phyloP scores from a whole-genome alignment of 2,888 invertebrate genomes.

The Zeuzera pyrina region DNA sequence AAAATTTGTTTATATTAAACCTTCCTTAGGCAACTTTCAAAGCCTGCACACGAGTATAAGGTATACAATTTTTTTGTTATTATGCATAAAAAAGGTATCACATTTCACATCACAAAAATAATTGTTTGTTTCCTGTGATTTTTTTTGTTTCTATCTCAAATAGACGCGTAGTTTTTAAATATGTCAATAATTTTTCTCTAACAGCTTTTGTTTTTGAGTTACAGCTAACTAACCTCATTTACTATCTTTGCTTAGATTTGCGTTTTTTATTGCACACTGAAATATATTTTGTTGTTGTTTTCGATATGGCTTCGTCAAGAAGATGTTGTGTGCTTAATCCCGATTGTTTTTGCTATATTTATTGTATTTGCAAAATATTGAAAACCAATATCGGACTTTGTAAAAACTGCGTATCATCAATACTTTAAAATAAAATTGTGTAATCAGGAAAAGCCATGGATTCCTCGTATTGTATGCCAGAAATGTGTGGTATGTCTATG shows the following conservation, averaged over 20 bases:
- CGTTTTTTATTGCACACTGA: conserved; percentile 1
- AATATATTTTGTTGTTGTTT: conserved; percentile 2
- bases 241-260: background rate
- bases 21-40: too few relatives aligned
- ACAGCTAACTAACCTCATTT: background rate
- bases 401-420: conserved; percentile 1
- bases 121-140: too few relatives aligned
- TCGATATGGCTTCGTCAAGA: conserved; percentile 2
- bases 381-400: background rate
- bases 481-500: conserved; percentile 2
- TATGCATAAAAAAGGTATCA: too few relatives aligned
- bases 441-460: conserved; percentile 2
- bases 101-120: too few relatives aligned
- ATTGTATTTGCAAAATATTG: conserved; percentile 1
- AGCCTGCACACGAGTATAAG: too few relatives aligned
- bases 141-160: too few relatives aligned
- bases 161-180: too few relatives aligned
- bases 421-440: conserved; percentile 4
- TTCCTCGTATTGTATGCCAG: conserved; percentile 1
- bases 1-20: too few relatives aligned
- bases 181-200: too few relatives aligned
- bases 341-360: conserved; percentile 2
- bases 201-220: too few relatives aligned
- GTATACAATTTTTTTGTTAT: too few relatives aligned
- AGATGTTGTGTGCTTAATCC: conserved; percentile 1